Evolutionary conservation across 2,797 vertebrate species (phyloP).

Genomic region (Anguilla pacifica): DNA sequence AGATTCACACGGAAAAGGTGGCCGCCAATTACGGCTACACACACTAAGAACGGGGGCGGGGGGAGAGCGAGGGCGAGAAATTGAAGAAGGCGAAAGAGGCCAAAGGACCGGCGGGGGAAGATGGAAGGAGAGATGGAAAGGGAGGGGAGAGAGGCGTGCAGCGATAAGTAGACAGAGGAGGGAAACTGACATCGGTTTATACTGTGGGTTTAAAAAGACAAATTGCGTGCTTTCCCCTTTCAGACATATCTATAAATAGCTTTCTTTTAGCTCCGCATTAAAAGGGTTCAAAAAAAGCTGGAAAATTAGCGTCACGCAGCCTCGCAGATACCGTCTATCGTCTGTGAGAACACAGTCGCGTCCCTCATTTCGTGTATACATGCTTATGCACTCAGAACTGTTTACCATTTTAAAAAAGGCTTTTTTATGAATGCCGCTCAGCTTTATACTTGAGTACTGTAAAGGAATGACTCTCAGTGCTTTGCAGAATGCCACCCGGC

Average conservation of each 20-base stretch:
- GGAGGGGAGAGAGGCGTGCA: neutral
- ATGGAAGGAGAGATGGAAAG: neutral
- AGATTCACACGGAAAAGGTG: neutral
- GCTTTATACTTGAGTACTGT: neutral
- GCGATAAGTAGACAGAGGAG: neutral
- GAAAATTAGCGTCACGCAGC: neutral
- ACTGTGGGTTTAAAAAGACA: neutral
- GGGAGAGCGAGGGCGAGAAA: neutral
- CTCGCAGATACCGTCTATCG: neutral
- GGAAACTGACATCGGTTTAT: neutral
- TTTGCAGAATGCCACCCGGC: neutral
- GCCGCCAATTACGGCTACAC: slow-evolving; percentile 9
- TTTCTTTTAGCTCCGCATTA: neutral
- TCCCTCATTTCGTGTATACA: neutral
- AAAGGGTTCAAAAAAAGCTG: neutral
- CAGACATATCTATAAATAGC: slow-evolving; percentile 4
- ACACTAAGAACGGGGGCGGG: neutral
- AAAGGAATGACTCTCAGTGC: neutral
- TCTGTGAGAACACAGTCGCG: neutral
- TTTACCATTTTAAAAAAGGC: neutral
- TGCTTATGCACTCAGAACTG: neutral
- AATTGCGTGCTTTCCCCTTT: neutral
- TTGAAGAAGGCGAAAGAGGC: neutral
- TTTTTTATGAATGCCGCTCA: neutral
- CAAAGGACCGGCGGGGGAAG: neutral